These are phyloP conservation scores for Conomelus anceps DNA, from an alignment of 2,888 invertebrate genomes.

Conservation along the genomic window DNA sequence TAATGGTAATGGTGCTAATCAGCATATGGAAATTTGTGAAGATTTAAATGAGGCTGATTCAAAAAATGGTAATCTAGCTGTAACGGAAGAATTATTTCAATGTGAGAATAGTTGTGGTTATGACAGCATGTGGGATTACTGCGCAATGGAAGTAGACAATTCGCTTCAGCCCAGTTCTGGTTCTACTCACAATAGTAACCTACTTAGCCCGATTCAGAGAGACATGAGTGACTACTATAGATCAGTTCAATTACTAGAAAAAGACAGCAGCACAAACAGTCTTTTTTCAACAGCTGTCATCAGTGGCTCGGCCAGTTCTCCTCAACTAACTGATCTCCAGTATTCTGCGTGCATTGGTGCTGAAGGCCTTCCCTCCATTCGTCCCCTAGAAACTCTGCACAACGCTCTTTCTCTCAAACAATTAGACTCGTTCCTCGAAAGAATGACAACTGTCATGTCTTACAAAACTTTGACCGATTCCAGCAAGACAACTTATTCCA, in stretches of 20 bases:
- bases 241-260: slow-evolving; percentile 45
- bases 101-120: background rate
- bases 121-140: background rate
- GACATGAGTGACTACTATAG: slow-evolving; percentile 60
- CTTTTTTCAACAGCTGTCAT: slow-evolving; percentile 95
- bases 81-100: background rate
- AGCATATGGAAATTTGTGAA: background rate
- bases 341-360: slow-evolving; percentile 70
- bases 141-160: background rate
- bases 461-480: slow-evolving; percentile 58
- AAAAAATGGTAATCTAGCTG: slow-evolving; percentile 9
- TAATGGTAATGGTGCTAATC: slow-evolving; percentile 27
- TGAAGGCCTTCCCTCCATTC: slow-evolving; percentile 89
- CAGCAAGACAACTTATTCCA: background rate
- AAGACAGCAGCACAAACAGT: slow-evolving; percentile 66
- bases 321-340: slow-evolving; percentile 65
- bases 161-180: slow-evolving; percentile 8
- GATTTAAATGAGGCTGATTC: background rate
- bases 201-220: slow-evolving; percentile 90
- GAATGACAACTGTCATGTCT: slow-evolving; percentile 65
- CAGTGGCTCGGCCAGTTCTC: slow-evolving; percentile 87
- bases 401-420: slow-evolving; percentile 90
- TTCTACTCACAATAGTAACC: slow-evolving; percentile 63
- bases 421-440: slow-evolving; percentile 81
- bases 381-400: slow-evolving; percentile 95